A percentile compares a stretch with the other conserved stretches of the same genome.
Evolutionary conservation across 2,888 invertebrate genomes (phyloP).

Genomic region (Sclerodermus sp.): DNA sequence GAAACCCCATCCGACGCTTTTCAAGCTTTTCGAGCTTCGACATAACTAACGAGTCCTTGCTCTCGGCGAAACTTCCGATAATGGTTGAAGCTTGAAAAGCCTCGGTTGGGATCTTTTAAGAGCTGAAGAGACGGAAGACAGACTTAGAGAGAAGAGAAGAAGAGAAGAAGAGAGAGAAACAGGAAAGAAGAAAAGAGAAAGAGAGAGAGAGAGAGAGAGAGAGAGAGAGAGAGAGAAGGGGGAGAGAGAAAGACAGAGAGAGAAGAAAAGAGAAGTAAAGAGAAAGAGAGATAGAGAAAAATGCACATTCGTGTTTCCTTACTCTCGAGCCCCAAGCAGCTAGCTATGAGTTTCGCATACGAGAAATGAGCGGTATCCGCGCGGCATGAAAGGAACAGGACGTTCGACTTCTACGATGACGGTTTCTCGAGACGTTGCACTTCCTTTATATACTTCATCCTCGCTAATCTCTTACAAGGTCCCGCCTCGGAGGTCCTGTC

Average conservation of each 20-base stretch:
- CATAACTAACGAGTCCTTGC: no score
- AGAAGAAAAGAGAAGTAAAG: constrained; percentile 9
- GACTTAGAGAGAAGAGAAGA: no score
- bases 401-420: not conserved
- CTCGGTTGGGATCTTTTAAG: no score
- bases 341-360: constrained; percentile 50
- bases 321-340: constrained; percentile 55
- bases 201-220: constrained; percentile 2
- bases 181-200: not conserved
- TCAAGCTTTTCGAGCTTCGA: no score
- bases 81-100: no score
- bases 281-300: constrained; percentile 10
- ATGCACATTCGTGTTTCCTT: constrained; percentile 38
- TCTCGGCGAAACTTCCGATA: no score
- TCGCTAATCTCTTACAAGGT: not conserved
- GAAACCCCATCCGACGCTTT: no score
- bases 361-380: constrained; percentile 43
- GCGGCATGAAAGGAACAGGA: constrained; percentile 39
- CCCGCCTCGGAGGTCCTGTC: constrained; percentile 1
- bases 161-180: not conserved
- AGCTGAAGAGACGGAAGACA: no score
- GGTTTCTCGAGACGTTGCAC: no score
- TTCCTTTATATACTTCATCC: no score
- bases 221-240: not conserved
- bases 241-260: constrained; percentile 3